Percentiles rank a stretch among this genome's conserved stretches.
Evolutionary conservation across 2,888 invertebrate genomes (phyloP).

Genomic region (Podabrus alpinus): DNA sequence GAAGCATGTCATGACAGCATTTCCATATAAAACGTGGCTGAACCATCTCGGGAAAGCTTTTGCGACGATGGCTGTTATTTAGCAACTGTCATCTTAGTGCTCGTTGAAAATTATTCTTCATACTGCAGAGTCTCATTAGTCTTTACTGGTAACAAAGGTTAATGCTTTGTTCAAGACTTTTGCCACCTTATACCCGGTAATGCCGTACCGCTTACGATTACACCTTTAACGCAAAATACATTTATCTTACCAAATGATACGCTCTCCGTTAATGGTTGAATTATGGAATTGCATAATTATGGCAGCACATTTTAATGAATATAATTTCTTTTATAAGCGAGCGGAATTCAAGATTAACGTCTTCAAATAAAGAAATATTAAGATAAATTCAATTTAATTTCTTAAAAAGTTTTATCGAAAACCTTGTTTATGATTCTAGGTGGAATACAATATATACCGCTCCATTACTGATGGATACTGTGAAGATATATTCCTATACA

Average conservation of each 20-base stretch:
- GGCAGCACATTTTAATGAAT: not conserved
- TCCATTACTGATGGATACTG: conserved; percentile 21
- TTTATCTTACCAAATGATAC: not conserved
- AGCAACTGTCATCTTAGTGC: conserved; percentile 45
- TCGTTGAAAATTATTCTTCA: conserved; percentile 44
- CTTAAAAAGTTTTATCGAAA: too few relatives aligned
- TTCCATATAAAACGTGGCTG: conserved; percentile 44
- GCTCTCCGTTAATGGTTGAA: not conserved
- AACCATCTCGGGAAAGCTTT: conserved; percentile 45
- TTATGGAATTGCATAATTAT: not conserved
- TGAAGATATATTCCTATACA: conserved; percentile 33
- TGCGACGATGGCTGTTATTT: conserved; percentile 48
- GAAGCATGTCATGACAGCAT: conserved; percentile 52
- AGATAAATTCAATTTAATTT: not conserved
- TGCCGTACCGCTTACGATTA: conserved; percentile 14
- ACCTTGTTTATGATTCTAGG: not conserved
- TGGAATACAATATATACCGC: not conserved
- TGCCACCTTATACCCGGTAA: conserved; percentile 22
- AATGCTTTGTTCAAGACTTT: conserved; percentile 29
- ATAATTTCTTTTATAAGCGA: not conserved
- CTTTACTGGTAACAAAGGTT: conserved; percentile 26
- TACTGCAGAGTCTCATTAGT: conserved; percentile 35
- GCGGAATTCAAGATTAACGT: not conserved
- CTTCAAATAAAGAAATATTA: not conserved
- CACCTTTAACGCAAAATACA: conserved; percentile 11